Base-by-base conservation (phyloP, 1,140 invertebrate species). In the Armadillidium nasatum region DNA sequence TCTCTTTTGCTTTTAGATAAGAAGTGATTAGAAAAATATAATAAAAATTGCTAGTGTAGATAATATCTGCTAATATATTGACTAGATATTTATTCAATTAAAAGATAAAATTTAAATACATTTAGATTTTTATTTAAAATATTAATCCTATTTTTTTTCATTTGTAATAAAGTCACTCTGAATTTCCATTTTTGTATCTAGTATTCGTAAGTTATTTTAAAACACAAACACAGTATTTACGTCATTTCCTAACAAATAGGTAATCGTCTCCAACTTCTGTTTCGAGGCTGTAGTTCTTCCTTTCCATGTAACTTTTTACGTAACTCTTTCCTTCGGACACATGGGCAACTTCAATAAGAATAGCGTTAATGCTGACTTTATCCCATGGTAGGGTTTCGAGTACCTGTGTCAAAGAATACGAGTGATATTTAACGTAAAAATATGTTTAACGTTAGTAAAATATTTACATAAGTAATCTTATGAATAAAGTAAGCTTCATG, bases 351-450 rank as follows among this genome's bases (percentile, higher is more conserved):
- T 82, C 81, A 15, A 82, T 72, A 70, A 72, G 73, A 19, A 82
- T 0, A n/a, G 79, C 78, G n/a, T 77, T 72, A 19, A 82, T 78
- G 10, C 69, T 70, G 33, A 82, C 78, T 19, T 67, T 75, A n/a
- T 81, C 73, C 77, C 81, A 82, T 0, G 80, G 81, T 23, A 82
- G 72, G 15, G 79, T 82, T 72, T 77, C 60, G 22, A 82, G 69
- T 6, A 82, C 78, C 79, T 80, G 77, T 11, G 21, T n/a, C n/a
- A n/a, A n/a, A n/a, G n/a, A n/a, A n/a, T 11, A 45, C 10, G 69
- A n/a, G n/a, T n/a, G n/a, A n/a, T n/a, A n/a, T n/a, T n/a, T n/a
- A n/a, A n/a, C n/a, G n/a, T n/a, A n/a, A n/a, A n/a, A n/a, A n/a
- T n/a, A n/a, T n/a, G n/a, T n/a, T n/a, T n/a, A n/a, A n/a, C n/a